phyloP scores from a whole-genome alignment of 2,113 vertebrate species.

The Aphyosemion australe region DNA sequence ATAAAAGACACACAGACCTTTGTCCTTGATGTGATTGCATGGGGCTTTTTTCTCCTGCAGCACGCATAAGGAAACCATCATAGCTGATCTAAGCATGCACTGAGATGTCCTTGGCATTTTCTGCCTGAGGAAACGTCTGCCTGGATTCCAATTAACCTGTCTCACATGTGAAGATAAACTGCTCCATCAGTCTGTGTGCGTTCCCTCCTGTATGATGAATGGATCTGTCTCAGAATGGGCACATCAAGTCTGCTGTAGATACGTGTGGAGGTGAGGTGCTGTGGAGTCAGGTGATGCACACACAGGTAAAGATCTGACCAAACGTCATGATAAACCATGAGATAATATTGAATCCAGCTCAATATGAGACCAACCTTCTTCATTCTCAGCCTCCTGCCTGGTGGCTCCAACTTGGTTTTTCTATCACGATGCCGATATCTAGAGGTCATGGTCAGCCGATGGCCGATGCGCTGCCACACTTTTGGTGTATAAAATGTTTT shows the following conservation, averaged over 20 bases:
- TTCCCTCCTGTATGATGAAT: slow-evolving; percentile 51
- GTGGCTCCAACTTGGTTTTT: too few species aligned
- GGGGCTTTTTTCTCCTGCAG: slow-evolving; percentile 1
- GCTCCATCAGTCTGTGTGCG: slow-evolving; percentile 43
- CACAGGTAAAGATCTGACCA: too few species aligned
- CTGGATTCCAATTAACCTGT: slow-evolving; percentile 72
- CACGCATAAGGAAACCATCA: slow-evolving; percentile 6
- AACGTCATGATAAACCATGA: too few species aligned
- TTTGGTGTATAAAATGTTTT: too few species aligned
- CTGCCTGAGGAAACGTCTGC: slow-evolving; percentile 66
- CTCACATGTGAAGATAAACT: slow-evolving; percentile 69
- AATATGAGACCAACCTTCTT: too few species aligned
- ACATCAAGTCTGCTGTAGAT: slow-evolving; percentile 7
- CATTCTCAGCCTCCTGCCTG: too few species aligned
- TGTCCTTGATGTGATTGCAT: not conserved
- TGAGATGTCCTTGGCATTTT: slow-evolving; percentile 65
- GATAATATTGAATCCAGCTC: too few species aligned
- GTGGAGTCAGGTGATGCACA: not conserved
- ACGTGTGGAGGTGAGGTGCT: not conserved
- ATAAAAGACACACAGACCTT: not conserved
- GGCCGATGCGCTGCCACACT: too few species aligned
- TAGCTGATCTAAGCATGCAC: slow-evolving; percentile 36
- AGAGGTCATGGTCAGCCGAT: too few species aligned
- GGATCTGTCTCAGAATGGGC: slow-evolving; percentile 29
- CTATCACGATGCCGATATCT: too few species aligned